Base-by-base conservation (phyloP, 2,888 invertebrate species). In the Hydropsyche betteni region DNA sequence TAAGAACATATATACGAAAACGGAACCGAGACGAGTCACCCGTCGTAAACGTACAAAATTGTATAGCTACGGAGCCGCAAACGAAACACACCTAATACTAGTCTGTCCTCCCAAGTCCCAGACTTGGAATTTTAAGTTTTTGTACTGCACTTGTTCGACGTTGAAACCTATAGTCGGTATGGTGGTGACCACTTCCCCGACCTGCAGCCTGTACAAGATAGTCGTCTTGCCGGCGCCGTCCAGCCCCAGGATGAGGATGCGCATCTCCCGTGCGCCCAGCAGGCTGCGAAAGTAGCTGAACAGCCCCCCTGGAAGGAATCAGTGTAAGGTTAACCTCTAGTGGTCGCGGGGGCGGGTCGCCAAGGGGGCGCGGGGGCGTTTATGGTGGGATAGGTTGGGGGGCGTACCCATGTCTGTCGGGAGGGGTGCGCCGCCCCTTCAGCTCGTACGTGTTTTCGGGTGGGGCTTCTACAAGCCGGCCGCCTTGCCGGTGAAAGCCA, bases 211-310 rank as follows among this genome's bases (percentile, higher is more conserved):
- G 86, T 99, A 99, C 80, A 99, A 87, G 86, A 99, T 99, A 78
- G 99, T 99, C 0, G 99, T 99, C 89, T 99, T 99, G 80, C 99
- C 99, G 84, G 99, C 99, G 78, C 98, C 99, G 86, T 99, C 99
- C 81, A 99, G 88, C 5, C 99, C 99, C 75, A 99, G 90, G 85
- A 99, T 99, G 81, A 99, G 88, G 85, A 99, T 99, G 83, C 99
- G 90, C 94, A 99, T 97, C 89, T 99, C 99, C 82, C 98, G 93
- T 80, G 95, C 96, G 64, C 99, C 99, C 84, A 99, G 90, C 81
- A 99, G 90, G 81, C 95, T 94, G 82, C 95, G 93, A 88, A 99
- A 99, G 87, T 98, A 98, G 88, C 97, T 97, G 85, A 98, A 90
- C 84, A 99, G 88, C 84, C 97, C 97, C 88, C 98, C 98, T 96